These are phyloP conservation scores for Pteria penguin DNA, from an alignment of 2,888 invertebrate genomes.

Conservation along the genomic window DNA sequence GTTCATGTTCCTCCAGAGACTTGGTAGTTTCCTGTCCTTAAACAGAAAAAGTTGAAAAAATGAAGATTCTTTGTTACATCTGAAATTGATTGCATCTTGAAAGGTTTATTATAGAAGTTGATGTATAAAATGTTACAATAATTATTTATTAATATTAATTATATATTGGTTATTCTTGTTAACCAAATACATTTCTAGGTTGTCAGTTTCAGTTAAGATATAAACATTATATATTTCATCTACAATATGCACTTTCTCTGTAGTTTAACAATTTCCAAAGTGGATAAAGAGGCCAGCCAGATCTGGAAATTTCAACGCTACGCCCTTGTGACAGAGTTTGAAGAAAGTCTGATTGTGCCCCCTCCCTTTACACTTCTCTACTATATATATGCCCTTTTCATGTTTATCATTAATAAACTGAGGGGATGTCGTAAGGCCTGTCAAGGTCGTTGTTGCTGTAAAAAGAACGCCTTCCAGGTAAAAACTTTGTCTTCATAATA, in stretches of 20 bases:
- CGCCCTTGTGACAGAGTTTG: slow-evolving; percentile 96
- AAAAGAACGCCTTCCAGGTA: no score
- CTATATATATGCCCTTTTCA: slow-evolving; percentile 88
- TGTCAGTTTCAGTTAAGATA: not conserved
- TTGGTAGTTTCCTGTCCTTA: no score
- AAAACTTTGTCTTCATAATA: no score
- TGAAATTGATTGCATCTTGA: no score
- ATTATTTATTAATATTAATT: not conserved
- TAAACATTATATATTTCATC: no score
- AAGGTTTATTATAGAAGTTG: no score
- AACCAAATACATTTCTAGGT: not conserved
- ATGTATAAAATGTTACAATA: not conserved
- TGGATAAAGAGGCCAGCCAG: slow-evolving; percentile 96
- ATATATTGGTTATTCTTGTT: not conserved
- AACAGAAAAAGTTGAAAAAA: no score
- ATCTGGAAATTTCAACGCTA: slow-evolving; percentile 99
- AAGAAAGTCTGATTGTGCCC: slow-evolving; percentile 96
- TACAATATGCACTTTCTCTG: slow-evolving; percentile 40
- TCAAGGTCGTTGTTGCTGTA: slow-evolving; percentile 33
- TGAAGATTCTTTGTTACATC: no score
- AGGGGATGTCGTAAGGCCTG: slow-evolving; percentile 39
- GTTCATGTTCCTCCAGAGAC: no score
- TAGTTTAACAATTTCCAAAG: slow-evolving; percentile 83
- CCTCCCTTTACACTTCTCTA: slow-evolving; percentile 94
- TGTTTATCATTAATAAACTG: slow-evolving; percentile 47